Evolutionary conservation across 2,797 vertebrate species (phyloP), one percentile per base, ranked within the genome.

Genomic region (Poliocrania exsul): DNA sequence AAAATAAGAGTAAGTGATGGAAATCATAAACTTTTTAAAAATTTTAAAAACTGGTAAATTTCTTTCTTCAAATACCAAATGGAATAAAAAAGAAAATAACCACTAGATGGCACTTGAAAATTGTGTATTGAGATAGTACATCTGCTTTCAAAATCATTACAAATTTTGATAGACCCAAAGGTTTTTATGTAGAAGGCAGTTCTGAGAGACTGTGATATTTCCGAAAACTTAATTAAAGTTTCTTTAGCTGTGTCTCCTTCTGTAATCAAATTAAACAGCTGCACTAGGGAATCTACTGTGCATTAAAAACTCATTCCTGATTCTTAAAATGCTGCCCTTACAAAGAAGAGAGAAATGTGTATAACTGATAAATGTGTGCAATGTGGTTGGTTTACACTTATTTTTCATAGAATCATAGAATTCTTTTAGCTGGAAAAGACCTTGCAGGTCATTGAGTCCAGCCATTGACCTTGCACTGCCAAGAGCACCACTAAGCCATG

Each of bases 21-120:
- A 71, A 86, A 38, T 75, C 56, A 56, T 3, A 28, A 64, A 54
- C 31, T n/a, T 40, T 1, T 8, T 0, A 31, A 58, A 58, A n/a
- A 17, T 0, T 29, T 16, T 19, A 7, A 54, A 35, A 57, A 38
- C 17, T 42, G 11, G 9, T 13, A 16, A 35, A 51, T 29, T 7
- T 57, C 75, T 29, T 8, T 58, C 77, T 65, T 73, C n/a, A 25
- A 78, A 56, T 73, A 70, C 8, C 5, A 42, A n/a, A n/a, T n/a
- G 60, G 75, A 95, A 90, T 81, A 33, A 78, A 86, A 60, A 83
- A 56, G 29, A 94, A 92, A 95, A 42, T 37, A 74, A 83, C 97
- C 98, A 97, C 97, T 98, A 98, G 98, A 54, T 98, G 97, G 97
- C 97, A 93, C 94, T 96, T 97, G 83, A 75, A 95, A 95, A 91